A percentile compares a stretch with the other conserved stretches of the same genome.
Conservation (phyloP, 2,888 invertebrate genomes). For the Caprella mutica region DNA sequence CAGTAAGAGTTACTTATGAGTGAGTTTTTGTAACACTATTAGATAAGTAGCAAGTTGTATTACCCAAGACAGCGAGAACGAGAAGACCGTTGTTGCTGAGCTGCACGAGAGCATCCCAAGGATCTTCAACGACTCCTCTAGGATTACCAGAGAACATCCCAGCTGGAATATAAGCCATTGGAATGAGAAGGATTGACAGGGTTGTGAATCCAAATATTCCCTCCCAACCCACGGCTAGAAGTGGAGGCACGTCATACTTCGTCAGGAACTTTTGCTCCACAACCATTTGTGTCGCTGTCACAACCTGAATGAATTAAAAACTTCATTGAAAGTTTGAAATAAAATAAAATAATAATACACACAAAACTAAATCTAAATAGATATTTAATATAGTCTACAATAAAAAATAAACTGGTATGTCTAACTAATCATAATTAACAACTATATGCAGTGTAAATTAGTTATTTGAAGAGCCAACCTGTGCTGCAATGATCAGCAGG, state of each 20-base stretch:
- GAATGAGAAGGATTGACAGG: slow-evolving; percentile 53
- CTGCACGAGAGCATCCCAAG: slow-evolving; percentile 70
- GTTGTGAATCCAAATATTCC: slow-evolving; percentile 56
- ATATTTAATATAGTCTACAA: background rate
- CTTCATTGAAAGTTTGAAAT: too few species aligned
- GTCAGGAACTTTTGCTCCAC: slow-evolving; percentile 83
- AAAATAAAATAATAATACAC: background rate
- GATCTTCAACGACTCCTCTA: slow-evolving; percentile 66
- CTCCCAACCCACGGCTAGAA: slow-evolving; percentile 91
- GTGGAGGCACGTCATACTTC: slow-evolving; percentile 69
- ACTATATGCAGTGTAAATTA: background rate
- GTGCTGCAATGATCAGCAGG: slow-evolving; percentile 48
- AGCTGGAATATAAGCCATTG: slow-evolving; percentile 69
- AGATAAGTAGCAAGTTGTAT: too few species aligned
- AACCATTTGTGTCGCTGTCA: slow-evolving; percentile 83
- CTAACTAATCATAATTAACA: background rate
- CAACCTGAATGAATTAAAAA: too few species aligned
- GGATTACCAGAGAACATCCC: slow-evolving; percentile 63
- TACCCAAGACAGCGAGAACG: slow-evolving; percentile 55
- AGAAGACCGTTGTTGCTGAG: slow-evolving; percentile 55
- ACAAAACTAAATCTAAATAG: background rate
- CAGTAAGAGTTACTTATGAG: too few species aligned
- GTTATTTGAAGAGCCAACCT: slow-evolving; percentile 13
- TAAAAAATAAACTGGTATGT: background rate
- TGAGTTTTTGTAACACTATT: too few species aligned